Conservation (phyloP, 2,888 invertebrate species). For the Plagodis dolabraria region DNA sequence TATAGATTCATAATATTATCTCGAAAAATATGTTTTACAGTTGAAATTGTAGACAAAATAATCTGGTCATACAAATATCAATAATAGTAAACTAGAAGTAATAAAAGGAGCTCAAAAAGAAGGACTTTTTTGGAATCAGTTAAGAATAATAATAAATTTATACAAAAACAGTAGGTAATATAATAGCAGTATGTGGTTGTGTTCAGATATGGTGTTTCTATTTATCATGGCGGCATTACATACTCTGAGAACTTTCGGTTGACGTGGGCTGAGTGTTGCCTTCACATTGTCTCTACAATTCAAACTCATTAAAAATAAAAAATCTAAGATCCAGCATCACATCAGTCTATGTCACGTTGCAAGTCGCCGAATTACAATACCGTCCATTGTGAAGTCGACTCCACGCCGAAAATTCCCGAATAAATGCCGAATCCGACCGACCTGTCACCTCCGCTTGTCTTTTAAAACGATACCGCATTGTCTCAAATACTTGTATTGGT, state of each 20-base stretch:
- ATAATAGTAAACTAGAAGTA: too few relatives aligned
- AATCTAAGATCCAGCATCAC: conserved; percentile 55
- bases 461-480: conserved; percentile 77
- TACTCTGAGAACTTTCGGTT: conserved; percentile 2
- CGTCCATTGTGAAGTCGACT: conserved; percentile 69
- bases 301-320: conserved; percentile 18
- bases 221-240: conserved; percentile 4
- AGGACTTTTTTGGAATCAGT: too few relatives aligned
- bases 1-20: too few relatives aligned
- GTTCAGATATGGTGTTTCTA: background rate
- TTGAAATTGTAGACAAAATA: too few relatives aligned
- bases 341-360: conserved; percentile 64
- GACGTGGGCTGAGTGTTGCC: conserved; percentile 1
- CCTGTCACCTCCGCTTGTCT: conserved; percentile 76
- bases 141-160: too few relatives aligned
- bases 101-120: too few relatives aligned
- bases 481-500: conserved; percentile 47
- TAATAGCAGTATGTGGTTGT: too few relatives aligned
- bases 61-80: too few relatives aligned
- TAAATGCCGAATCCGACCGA: conserved; percentile 69
- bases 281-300: conserved; percentile 12
- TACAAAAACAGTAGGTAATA: too few relatives aligned
- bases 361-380: conserved; percentile 54
- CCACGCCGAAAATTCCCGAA: conserved; percentile 68
- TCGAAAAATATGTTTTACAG: too few relatives aligned